Conservation (phyloP, 2,888 invertebrate genomes). For the Ctena decussata region DNA sequence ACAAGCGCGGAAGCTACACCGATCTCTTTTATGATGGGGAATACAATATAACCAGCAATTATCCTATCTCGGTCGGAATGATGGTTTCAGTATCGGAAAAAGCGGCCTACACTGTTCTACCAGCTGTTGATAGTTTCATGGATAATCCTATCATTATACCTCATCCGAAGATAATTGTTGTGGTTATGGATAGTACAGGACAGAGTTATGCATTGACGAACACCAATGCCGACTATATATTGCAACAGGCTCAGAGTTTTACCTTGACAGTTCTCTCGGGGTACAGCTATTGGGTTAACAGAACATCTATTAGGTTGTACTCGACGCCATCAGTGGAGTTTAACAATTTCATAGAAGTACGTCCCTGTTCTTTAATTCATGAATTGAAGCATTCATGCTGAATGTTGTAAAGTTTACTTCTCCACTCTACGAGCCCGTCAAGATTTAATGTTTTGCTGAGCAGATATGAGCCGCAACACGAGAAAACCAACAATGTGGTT, state of each 20-base stretch:
- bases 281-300: not conserved
- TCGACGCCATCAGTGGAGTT: not conserved
- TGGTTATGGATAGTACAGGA: not conserved
- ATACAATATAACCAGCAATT: not conserved
- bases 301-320: not conserved
- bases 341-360: not conserved
- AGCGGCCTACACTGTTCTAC: not conserved
- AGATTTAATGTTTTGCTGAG: too few relatives aligned
- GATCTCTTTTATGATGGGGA: not conserved
- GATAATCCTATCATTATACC: not conserved
- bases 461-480: too few relatives aligned
- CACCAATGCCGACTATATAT: not conserved
- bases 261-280: not conserved
- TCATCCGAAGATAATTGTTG: not conserved
- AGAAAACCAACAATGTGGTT: too few relatives aligned
- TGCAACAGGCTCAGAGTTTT: not conserved
- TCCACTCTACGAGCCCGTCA: too few relatives aligned
- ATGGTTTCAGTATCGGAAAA: not conserved
- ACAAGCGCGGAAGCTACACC: conserved; percentile 33
- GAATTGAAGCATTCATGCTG: too few relatives aligned
- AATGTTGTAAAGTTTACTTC: too few relatives aligned
- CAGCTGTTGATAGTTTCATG: not conserved
- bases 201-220: not conserved
- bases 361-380: too few relatives aligned
- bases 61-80: not conserved